Percentiles rank a stretch among this genome's conserved stretches.
phyloP scores from a whole-genome alignment of 2,113 vertebrate genomes.

The Psophia crepitans region DNA sequence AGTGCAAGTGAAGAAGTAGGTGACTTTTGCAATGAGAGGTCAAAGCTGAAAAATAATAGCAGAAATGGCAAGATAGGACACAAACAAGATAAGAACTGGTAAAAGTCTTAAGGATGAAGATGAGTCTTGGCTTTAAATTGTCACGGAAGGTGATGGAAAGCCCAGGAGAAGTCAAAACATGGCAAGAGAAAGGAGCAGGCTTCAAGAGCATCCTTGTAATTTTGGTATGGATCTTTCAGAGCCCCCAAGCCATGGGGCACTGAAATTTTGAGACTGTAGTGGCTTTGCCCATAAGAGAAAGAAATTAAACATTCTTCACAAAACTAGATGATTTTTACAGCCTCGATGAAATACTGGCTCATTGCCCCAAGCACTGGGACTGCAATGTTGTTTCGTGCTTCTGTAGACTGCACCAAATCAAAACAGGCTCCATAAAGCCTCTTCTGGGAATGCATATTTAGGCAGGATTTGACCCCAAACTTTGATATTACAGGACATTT shows the following conservation, averaged over 20 bases:
- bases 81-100: neutral
- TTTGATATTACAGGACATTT: neutral
- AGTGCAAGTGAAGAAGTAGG: neutral
- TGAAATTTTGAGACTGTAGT: neutral
- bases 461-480: neutral
- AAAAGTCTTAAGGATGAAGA: neutral
- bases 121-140: neutral
- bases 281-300: neutral
- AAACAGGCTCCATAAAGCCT: neutral
- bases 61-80: neutral
- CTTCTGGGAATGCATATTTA: neutral
- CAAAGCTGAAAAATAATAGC: neutral
- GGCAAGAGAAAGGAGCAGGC: neutral
- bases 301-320: neutral
- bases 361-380: rapidly evolving
- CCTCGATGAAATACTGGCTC: neutral
- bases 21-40: neutral
- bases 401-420: neutral
- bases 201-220: neutral
- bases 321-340: neutral
- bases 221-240: neutral
- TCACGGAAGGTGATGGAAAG: neutral
- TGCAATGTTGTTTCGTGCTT: neutral
- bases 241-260: neutral
- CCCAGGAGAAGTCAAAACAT: neutral